Evolutionary conservation across 1,140 invertebrate species (phyloP).

Genomic region (Berghia stephanieae): DNA sequence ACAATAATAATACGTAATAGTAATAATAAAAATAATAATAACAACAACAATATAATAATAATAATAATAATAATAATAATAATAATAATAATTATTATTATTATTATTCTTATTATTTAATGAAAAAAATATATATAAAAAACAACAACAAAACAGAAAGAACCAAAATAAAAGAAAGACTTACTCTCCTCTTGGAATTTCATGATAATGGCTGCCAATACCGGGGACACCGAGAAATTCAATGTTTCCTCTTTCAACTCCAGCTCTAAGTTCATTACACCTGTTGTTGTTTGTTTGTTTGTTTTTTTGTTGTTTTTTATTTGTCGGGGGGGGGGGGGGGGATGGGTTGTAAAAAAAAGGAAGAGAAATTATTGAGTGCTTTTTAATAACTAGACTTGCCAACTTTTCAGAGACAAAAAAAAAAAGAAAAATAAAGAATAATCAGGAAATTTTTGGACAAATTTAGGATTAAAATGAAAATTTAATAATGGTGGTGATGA

Average conservation of each 20-base stretch:
- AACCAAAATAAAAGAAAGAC: neutral
- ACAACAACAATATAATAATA: neutral
- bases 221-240: constrained; percentile 87
- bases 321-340: no score
- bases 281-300: no score
- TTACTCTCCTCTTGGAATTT: constrained; percentile 90
- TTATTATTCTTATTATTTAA: neutral
- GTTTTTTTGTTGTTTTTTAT: no score
- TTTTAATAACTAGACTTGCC: neutral
- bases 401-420: no score
- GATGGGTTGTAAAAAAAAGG: constrained; percentile 29
- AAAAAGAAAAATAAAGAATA: no score
- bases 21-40: no score
- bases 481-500: no score
- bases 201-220: constrained; percentile 93
- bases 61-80: neutral
- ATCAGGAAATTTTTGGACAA: no score
- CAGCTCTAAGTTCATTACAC: constrained; percentile 87
- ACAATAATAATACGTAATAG: no score
- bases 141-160: neutral
- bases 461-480: no score
- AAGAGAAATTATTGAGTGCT: neutral
- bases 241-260: constrained; percentile 84
- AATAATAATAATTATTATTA: neutral
- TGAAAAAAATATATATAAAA: neutral